Conservation (phyloP, 2,113 vertebrate genomes). For the Morone chrysops region DNA sequence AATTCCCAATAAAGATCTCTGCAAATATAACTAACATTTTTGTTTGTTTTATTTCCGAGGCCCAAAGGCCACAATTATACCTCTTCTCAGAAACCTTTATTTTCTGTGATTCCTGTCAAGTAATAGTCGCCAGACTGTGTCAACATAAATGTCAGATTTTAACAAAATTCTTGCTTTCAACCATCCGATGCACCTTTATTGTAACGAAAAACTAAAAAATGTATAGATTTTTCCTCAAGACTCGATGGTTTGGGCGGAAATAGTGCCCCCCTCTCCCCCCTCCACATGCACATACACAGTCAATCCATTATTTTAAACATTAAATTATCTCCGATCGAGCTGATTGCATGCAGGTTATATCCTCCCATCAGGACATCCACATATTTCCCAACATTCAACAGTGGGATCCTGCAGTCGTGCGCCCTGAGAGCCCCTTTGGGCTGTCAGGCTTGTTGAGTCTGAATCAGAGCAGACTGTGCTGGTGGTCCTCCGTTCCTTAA, state of each 20-base stretch:
- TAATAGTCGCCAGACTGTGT: not conserved
- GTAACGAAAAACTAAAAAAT: not conserved
- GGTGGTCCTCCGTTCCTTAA: constrained; percentile 89
- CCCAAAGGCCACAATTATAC: constrained; percentile 58
- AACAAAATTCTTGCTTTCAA: not conserved
- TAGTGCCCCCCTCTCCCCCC: too few relatives aligned
- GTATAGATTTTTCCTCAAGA: not conserved
- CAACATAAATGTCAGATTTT: not conserved
- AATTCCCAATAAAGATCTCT: constrained; percentile 79
- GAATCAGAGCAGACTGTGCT: constrained; percentile 76
- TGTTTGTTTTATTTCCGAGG: not conserved
- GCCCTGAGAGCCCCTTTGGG: constrained; percentile 63
- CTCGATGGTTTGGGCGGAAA: not conserved
- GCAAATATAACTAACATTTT: constrained; percentile 38
- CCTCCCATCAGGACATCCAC: constrained; percentile 52
- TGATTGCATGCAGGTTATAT: constrained; percentile 33
- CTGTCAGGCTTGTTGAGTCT: constrained; percentile 64
- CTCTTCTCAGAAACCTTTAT: not conserved
- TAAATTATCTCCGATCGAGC: not conserved
- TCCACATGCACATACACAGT: not conserved
- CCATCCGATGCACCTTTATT: not conserved
- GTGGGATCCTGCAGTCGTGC: constrained; percentile 67
- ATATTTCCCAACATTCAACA: constrained; percentile 67
- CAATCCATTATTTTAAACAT: not conserved
- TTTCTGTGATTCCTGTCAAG: not conserved